A percentile compares a stretch with the other conserved stretches of the same genome.
Conservation (phyloP, 2,888 invertebrate species). For the Synanthedon formicaeformis region DNA sequence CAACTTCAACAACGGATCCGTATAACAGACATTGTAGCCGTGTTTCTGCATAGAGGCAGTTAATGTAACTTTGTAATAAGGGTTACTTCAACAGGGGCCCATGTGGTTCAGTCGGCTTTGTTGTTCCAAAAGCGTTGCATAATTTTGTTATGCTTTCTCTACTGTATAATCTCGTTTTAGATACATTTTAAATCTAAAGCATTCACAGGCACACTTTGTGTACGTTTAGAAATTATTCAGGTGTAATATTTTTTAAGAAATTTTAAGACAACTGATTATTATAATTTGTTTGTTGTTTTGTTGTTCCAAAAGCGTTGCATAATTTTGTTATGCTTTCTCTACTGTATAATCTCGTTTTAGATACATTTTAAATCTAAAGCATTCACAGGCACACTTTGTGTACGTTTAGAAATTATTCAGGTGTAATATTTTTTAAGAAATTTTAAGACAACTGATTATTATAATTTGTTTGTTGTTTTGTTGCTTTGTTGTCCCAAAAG, state of each 20-base stretch:
- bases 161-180: slow-evolving; percentile 38
- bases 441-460: too few species aligned
- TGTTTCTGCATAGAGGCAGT: slow-evolving; percentile 27
- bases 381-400: too few species aligned
- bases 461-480: too few species aligned
- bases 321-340: slow-evolving; percentile 50
- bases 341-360: slow-evolving; percentile 38
- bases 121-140: slow-evolving; percentile 32
- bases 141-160: slow-evolving; percentile 50
- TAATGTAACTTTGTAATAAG: slow-evolving; percentile 58
- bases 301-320: slow-evolving; percentile 32
- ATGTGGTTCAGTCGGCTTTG: slow-evolving; percentile 28
- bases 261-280: too few species aligned
- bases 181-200: slow-evolving; percentile 20
- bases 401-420: too few species aligned
- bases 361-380: slow-evolving; percentile 20
- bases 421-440: too few species aligned
- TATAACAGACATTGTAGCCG: slow-evolving; percentile 15
- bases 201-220: too few species aligned
- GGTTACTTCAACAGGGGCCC: slow-evolving; percentile 30
- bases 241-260: too few species aligned
- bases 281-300: too few species aligned
- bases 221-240: too few species aligned
- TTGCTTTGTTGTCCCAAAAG: slow-evolving; percentile 25
- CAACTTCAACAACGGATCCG: slow-evolving; percentile 29